Conservation (phyloP, 2,888 invertebrate genomes). For the Agriopis leucophaearia region DNA sequence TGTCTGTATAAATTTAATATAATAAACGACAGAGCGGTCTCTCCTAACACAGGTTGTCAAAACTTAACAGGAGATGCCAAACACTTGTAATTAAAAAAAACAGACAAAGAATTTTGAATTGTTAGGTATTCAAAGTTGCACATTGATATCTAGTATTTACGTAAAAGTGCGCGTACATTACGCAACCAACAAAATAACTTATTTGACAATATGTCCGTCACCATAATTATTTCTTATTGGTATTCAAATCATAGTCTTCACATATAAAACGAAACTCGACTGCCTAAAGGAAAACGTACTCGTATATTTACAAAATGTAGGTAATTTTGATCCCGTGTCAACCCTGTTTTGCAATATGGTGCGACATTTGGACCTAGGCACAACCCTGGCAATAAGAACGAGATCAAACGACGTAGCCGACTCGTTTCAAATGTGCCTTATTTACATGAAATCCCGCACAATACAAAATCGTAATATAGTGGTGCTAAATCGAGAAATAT, state of each 20-base stretch:
- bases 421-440: slow-evolving; percentile 22
- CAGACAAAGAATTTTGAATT: no score
- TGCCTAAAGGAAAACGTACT: slow-evolving; percentile 9
- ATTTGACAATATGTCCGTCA: slow-evolving; percentile 3
- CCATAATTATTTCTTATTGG: neutral
- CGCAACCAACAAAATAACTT: neutral
- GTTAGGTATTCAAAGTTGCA: no score
- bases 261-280: slow-evolving; percentile 1
- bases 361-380: slow-evolving; percentile 19
- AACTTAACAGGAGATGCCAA: no score
- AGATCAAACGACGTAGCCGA: slow-evolving; percentile 26
- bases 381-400: slow-evolving; percentile 23
- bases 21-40: no score
- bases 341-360: slow-evolving; percentile 26
- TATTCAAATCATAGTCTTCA: slow-evolving; percentile 1
- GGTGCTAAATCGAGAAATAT: slow-evolving; percentile 7
- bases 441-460: slow-evolving; percentile 22
- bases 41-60: no score
- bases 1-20: no score
- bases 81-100: no score
- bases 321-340: slow-evolving; percentile 19
- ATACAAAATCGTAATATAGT: slow-evolving; percentile 13
- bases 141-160: no score
- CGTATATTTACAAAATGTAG: slow-evolving; percentile 20
- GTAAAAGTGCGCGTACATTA: no score